phyloP scores from a whole-genome alignment of 2,797 vertebrate genomes.

The Crocidura indochinensis region DNA sequence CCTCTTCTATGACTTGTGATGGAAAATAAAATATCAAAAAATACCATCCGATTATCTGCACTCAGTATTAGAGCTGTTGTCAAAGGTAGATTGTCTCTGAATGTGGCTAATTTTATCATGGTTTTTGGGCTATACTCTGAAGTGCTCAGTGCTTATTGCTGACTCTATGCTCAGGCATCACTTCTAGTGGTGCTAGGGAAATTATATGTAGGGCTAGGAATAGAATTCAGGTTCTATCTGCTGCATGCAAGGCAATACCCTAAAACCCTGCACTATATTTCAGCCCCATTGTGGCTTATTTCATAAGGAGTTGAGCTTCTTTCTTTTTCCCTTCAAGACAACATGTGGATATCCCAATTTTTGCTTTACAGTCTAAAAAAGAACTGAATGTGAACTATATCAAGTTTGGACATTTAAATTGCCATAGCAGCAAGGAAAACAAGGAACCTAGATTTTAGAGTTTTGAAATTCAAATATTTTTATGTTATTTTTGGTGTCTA shows the following conservation, averaged over 20 bases:
- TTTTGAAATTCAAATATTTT: slow-evolving; percentile 23
- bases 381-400: neutral
- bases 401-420: neutral
- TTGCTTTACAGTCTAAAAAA: neutral
- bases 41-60: neutral
- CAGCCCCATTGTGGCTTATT: neutral
- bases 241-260: too few relatives aligned
- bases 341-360: neutral
- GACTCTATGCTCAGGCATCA: too few relatives aligned
- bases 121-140: too few relatives aligned
- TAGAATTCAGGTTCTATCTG: too few relatives aligned
- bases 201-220: too few relatives aligned
- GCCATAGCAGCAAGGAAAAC: neutral
- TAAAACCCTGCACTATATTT: too few relatives aligned
- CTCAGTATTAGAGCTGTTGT: neutral
- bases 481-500: neutral
- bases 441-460: neutral
- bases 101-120: neutral
- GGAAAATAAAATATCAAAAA: slow-evolving; percentile 26
- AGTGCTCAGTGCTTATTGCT: too few relatives aligned
- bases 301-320: neutral
- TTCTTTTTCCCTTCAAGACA: neutral
- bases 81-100: neutral
- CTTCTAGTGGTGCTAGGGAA: too few relatives aligned
- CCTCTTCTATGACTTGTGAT: slow-evolving; percentile 30